Evolutionary conservation across 1,140 invertebrate species (phyloP).

Genomic region (Brachionus asplanchnoidis): DNA sequence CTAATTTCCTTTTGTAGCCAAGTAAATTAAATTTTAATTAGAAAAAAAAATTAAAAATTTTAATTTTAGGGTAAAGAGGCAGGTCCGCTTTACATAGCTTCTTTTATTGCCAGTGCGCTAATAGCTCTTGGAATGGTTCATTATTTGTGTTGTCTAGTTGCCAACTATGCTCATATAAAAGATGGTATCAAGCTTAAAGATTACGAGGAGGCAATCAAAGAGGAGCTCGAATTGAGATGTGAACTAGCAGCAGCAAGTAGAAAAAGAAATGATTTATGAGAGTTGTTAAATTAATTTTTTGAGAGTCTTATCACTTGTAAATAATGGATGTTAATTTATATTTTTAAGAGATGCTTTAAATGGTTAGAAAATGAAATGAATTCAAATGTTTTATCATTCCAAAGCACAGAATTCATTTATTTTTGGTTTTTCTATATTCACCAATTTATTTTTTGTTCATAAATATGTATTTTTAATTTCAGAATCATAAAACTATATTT

Average conservation of each 20-base stretch:
- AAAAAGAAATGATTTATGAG: constrained; percentile 21
- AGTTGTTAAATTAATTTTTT: neutral
- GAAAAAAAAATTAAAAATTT: neutral
- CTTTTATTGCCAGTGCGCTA: neutral
- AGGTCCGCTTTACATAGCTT: constrained; percentile 20
- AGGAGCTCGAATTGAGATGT: constrained; percentile 39
- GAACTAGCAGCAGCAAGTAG: constrained; percentile 16
- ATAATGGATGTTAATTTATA: constrained; percentile 2
- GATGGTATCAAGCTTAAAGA: constrained; percentile 37
- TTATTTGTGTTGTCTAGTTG: constrained; percentile 36
- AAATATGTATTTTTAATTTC: neutral
- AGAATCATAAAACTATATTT: neutral
- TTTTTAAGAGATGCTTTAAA: neutral
- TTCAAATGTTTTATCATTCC: neutral
- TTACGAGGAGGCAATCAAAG: constrained; percentile 40
- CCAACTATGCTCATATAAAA: constrained; percentile 41
- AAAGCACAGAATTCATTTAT: neutral
- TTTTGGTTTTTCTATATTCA: neutral
- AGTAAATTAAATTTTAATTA: neutral
- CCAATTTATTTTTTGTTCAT: neutral
- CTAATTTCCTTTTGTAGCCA: constrained; percentile 30
- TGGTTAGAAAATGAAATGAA: neutral
- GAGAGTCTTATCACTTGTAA: neutral
- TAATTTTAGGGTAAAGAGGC: constrained; percentile 34
- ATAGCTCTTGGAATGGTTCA: constrained; percentile 36